These are phyloP conservation scores for Jacana jacana DNA, from an alignment of 2,113 vertebrate genomes.

Conservation along the genomic window DNA sequence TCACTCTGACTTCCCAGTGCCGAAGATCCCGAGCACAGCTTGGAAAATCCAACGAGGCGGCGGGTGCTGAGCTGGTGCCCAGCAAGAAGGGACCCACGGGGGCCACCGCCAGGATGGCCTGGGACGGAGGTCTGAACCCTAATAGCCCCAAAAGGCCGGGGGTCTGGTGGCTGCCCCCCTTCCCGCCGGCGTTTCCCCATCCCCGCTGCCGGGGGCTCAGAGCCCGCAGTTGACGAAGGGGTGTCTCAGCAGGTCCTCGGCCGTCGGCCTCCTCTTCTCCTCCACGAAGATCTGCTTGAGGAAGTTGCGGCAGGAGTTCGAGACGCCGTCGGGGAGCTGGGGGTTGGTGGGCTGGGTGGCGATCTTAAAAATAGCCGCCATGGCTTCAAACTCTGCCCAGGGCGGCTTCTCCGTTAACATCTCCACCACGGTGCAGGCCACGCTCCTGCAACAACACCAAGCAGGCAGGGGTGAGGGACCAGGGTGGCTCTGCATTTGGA, in stretches of 20 bases:
- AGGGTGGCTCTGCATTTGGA: rapidly evolving
- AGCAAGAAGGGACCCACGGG: neutral
- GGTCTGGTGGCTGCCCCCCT: neutral
- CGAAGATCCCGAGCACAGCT: neutral
- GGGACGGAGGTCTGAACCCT: neutral
- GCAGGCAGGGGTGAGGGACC: neutral
- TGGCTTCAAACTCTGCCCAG: conserved; percentile 91
- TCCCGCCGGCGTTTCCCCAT: neutral
- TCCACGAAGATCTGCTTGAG: conserved; percentile 89
- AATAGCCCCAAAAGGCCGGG: neutral
- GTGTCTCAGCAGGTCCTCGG: conserved; percentile 84
- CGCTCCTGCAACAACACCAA: conserved; percentile 75
- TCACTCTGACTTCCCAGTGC: neutral
- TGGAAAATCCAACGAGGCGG: neutral
- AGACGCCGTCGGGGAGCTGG: conserved; percentile 82
- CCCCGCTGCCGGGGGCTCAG: conserved; percentile 54
- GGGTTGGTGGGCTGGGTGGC: conserved; percentile 92
- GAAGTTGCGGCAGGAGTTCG: conserved; percentile 83
- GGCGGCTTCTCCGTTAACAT: conserved; percentile 93
- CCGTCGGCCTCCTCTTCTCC: conserved; percentile 88
- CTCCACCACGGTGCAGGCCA: conserved; percentile 91
- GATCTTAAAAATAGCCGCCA: conserved; percentile 93
- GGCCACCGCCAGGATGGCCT: neutral
- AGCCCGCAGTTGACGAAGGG: conserved; percentile 83
- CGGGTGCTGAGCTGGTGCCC: neutral